phyloP scores from a whole-genome alignment of 2,888 invertebrate species.

The Trachelus iudaicus region DNA sequence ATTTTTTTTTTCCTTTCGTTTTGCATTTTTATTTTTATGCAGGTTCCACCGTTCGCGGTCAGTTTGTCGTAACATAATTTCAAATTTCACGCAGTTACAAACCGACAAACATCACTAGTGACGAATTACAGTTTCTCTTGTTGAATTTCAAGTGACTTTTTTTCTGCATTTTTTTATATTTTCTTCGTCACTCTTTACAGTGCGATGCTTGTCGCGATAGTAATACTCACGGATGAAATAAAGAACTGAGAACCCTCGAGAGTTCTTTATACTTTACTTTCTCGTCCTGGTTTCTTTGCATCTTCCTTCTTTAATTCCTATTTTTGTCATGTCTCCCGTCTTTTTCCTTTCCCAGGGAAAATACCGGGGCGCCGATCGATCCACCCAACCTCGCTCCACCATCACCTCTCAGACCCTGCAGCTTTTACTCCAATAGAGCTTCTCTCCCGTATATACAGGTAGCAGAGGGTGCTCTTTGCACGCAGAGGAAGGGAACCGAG shows the following conservation, averaged over 20 bases:
- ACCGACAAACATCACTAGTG: not conserved
- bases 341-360: not conserved
- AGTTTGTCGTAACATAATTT: not conserved
- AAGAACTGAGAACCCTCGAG: not conserved
- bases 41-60: not conserved
- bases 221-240: not conserved
- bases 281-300: not conserved
- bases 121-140: not conserved
- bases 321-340: not conserved
- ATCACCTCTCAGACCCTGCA: not conserved
- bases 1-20: not conserved
- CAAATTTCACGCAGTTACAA: not conserved
- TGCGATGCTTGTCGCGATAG: not conserved
- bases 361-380: not conserved
- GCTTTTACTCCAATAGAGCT: not conserved
- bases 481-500: not conserved
- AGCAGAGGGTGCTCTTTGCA: not conserved
- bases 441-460: not conserved
- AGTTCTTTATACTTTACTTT: not conserved
- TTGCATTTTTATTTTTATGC: not conserved
- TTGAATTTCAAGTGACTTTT: not conserved
- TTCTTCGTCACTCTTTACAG: not conserved
- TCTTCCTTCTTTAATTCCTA: not conserved
- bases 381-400: not conserved
- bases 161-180: not conserved